These are phyloP conservation scores for Brachionichthys hirsutus DNA, from an alignment of 2,113 vertebrate species.

Conservation along the genomic window DNA sequence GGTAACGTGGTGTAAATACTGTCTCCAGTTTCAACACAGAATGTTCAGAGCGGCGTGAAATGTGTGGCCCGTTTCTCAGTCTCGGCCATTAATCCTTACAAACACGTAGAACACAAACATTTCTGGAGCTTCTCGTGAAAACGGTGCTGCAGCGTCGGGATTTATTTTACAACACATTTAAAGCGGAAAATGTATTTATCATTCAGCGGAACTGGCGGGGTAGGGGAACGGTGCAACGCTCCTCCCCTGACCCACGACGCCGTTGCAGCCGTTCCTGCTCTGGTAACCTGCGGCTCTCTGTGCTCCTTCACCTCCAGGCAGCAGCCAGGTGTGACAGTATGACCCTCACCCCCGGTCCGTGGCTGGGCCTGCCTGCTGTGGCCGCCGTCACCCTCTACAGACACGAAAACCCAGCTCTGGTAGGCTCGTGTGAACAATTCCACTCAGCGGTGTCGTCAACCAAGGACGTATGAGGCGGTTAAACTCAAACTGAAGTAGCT, in stretches of 20 bases:
- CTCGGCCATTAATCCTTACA: too few species aligned
- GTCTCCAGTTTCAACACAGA: slow-evolving; percentile 9
- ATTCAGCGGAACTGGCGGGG: too few species aligned
- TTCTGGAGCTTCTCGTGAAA: too few species aligned
- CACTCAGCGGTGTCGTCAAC: background rate
- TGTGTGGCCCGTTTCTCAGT: background rate
- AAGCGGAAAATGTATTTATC: too few species aligned
- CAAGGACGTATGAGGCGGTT: background rate
- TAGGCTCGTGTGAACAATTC: slow-evolving; percentile 45
- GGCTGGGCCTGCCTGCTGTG: slow-evolving; percentile 92
- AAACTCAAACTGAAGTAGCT: background rate
- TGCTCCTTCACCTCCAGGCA: slow-evolving; percentile 75
- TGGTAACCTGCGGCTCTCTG: background rate
- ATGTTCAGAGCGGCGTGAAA: background rate
- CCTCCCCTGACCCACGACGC: too few species aligned
- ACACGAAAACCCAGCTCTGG: slow-evolving; percentile 93
- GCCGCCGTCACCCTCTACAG: slow-evolving; percentile 92
- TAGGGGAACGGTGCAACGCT: too few species aligned
- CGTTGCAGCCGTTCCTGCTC: background rate
- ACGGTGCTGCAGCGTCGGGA: too few species aligned
- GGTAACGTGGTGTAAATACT: too few species aligned
- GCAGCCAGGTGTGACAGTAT: slow-evolving; percentile 93
- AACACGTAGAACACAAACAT: too few species aligned
- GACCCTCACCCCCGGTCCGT: slow-evolving; percentile 90
- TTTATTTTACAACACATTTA: too few species aligned